Evolutionary conservation across 1,140 invertebrate species (phyloP).

Genomic region (Chionoecetes opilio): DNA sequence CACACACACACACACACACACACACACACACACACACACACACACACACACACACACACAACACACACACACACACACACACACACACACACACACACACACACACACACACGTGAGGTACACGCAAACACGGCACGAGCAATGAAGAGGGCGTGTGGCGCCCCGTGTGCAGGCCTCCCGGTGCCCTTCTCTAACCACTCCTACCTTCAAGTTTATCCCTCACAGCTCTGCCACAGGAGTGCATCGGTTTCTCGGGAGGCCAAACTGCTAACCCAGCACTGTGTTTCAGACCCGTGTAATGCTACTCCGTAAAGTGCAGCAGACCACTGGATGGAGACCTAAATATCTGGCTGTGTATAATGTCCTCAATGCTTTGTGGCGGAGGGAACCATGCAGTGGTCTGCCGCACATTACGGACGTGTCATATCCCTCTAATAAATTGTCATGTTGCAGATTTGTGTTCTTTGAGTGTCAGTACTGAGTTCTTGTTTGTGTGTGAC

Average conservation of each 20-base stretch:
- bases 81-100: conserved; percentile 8
- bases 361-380: background rate
- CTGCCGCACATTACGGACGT: conserved; percentile 1
- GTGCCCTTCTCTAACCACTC: conserved; percentile 34
- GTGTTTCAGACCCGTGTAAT: conserved; percentile 46
- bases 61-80: background rate
- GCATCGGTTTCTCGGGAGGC: conserved; percentile 37
- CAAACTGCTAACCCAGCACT: conserved; percentile 42
- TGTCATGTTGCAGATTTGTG: conserved; percentile 59
- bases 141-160: background rate
- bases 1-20: background rate
- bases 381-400: background rate
- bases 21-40: background rate
- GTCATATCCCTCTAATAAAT: conserved; percentile 2
- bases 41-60: conserved; percentile 10
- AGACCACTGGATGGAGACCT: background rate
- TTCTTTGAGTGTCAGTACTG: conserved; percentile 8
- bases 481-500: conserved; percentile 62
- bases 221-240: conserved; percentile 52
- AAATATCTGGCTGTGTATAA: background rate
- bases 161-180: background rate
- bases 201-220: conserved; percentile 36
- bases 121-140: background rate
- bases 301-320: conserved; percentile 35
- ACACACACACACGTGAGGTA: background rate